Conservation (phyloP, 2,888 invertebrate genomes). For the Kuschelorhynchus macadamiae region DNA sequence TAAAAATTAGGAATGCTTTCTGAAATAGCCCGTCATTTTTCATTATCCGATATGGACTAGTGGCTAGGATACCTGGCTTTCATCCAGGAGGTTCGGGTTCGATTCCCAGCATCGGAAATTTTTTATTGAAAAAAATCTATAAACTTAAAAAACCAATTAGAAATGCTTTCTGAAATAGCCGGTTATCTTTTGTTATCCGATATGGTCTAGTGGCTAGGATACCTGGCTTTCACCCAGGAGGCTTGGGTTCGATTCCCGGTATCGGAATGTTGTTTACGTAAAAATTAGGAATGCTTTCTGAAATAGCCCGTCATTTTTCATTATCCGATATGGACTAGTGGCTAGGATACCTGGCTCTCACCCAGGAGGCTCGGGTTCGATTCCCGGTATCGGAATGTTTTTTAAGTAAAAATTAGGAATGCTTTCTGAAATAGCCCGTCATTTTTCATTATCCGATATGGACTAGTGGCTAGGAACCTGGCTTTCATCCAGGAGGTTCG, state of each 20-base stretch:
- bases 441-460: constrained; percentile 72
- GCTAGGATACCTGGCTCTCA: constrained; percentile 76
- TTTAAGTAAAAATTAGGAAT: too few relatives aligned
- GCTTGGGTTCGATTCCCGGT: constrained; percentile 77
- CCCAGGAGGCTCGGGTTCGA: constrained; percentile 77
- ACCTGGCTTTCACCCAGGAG: constrained; percentile 76
- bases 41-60: constrained; percentile 73
- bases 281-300: too few relatives aligned
- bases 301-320: too few relatives aligned
- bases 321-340: constrained; percentile 73
- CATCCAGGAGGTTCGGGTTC: constrained; percentile 77
- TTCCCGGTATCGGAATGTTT: constrained; percentile 74
- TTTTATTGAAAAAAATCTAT: too few relatives aligned
- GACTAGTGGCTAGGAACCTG: constrained; percentile 76
- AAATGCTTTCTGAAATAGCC: too few relatives aligned
- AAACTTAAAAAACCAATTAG: too few relatives aligned
- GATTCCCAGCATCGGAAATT: constrained; percentile 76
- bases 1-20: too few relatives aligned
- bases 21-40: too few relatives aligned
- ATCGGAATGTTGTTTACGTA: too few relatives aligned
- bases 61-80: constrained; percentile 75
- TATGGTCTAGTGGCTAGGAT: constrained; percentile 76
- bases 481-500: constrained; percentile 76
- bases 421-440: too few relatives aligned
- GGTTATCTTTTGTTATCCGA: too few relatives aligned